Evolutionary conservation across 1,140 invertebrate species (phyloP).

Genomic region (Drosophila melanica): DNA sequence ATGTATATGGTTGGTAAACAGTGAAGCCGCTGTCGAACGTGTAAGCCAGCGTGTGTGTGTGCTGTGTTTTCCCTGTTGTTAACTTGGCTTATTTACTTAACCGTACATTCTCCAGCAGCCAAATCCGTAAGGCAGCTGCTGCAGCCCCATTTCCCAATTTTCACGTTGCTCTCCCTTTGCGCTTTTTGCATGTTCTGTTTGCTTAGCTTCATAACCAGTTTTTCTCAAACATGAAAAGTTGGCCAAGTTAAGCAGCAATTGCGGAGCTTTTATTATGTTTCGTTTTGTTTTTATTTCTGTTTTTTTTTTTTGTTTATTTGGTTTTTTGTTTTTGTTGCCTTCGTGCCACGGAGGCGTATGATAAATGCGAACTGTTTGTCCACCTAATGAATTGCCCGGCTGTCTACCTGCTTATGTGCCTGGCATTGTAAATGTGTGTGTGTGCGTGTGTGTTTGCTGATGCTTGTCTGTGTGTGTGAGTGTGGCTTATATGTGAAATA

Average conservation of each 20-base stretch:
- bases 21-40: conserved; percentile 44
- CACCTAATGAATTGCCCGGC: conserved; percentile 63
- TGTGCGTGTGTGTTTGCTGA: neutral
- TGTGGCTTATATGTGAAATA: conserved; percentile 53
- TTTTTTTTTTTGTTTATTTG: no score
- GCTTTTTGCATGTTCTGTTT: conserved; percentile 41
- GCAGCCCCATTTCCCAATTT: conserved; percentile 6
- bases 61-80: conserved; percentile 37
- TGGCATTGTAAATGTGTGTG: neutral
- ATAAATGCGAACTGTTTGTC: conserved; percentile 63
- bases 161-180: conserved; percentile 9
- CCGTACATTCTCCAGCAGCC: conserved; percentile 37
- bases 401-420: conserved; percentile 6
- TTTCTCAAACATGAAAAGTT: conserved; percentile 75
- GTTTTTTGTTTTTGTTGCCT: conserved; percentile 8
- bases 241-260: conserved; percentile 75
- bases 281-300: conserved; percentile 13
- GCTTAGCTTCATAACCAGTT: conserved; percentile 80
- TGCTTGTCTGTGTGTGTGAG: neutral
- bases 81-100: conserved; percentile 44
- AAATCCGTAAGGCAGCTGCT: conserved; percentile 36
- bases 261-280: conserved; percentile 57
- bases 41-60: neutral
- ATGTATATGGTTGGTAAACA: conserved; percentile 67
- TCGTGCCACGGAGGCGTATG: conserved; percentile 61